Evolutionary conservation across 2,113 vertebrate genomes (phyloP).

Genomic region (Australoheros scitulus): DNA sequence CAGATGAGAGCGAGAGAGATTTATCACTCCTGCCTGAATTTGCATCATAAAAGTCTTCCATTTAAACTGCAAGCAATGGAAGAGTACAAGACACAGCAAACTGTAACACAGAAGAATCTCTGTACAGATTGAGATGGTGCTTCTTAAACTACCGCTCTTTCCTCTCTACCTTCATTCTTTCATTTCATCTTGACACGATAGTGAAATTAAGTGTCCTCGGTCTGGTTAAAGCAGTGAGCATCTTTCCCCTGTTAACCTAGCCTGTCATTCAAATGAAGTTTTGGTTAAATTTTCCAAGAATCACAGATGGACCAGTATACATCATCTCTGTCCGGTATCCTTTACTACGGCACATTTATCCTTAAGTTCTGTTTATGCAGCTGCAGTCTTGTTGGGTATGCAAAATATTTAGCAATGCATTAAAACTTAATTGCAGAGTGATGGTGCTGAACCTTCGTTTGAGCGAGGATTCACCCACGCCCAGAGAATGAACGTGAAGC

Average conservation of each 20-base stretch:
- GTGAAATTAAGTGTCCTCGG: slow-evolving; percentile 62
- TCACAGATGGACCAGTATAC: not conserved
- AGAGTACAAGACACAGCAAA: slow-evolving; percentile 61
- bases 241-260: slow-evolving; percentile 1
- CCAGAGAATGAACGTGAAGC: not conserved
- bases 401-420: no score
- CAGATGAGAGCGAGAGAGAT: slow-evolving; percentile 62
- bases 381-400: not conserved
- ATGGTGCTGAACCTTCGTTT: not conserved
- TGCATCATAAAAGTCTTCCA: slow-evolving; percentile 76
- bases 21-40: slow-evolving; percentile 73
- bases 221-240: slow-evolving; percentile 28
- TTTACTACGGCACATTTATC: not conserved
- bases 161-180: slow-evolving; percentile 6
- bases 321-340: not conserved
- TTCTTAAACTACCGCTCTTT: slow-evolving; percentile 15
- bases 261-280: not conserved
- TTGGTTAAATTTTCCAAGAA: not conserved
- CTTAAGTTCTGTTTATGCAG: not conserved
- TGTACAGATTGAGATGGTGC: slow-evolving; percentile 14
- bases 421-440: no score
- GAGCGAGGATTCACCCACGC: not conserved
- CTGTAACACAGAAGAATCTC: slow-evolving; percentile 63
- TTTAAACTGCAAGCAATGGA: slow-evolving; percentile 62
- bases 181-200: slow-evolving; percentile 48